These are phyloP conservation scores for Schizothorax lantsangensis DNA, from an alignment of 2,797 vertebrate genomes.

Conservation along the genomic window DNA sequence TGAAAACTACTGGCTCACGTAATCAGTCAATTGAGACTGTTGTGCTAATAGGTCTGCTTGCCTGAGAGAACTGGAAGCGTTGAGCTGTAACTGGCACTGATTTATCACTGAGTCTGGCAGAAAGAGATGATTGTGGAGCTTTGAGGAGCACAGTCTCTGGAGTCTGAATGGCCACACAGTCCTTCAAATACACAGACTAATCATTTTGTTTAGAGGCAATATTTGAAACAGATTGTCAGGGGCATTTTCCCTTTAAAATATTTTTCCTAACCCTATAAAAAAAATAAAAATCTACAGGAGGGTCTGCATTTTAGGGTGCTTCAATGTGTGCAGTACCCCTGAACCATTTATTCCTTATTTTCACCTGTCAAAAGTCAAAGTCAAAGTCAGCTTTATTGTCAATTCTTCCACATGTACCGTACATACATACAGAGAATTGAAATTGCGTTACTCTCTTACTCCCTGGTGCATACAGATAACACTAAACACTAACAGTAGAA, in stretches of 20 bases:
- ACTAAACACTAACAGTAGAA: no score
- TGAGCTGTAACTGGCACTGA: conserved; percentile 79
- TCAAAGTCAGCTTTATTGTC: no score
- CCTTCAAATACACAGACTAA: conserved; percentile 70
- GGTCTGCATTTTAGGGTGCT: background rate
- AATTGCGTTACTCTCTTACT: no score
- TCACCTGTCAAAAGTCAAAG: no score
- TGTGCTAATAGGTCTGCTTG: conserved; percentile 60
- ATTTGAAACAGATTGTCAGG: background rate
- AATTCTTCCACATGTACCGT: no score
- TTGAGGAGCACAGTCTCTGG: conserved; percentile 85
- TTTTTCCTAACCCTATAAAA: background rate
- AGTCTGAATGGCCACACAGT: conserved; percentile 82
- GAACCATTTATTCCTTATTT: background rate
- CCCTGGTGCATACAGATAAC: no score
- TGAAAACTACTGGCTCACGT: background rate
- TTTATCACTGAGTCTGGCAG: conserved; percentile 81
- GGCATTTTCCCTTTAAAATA: no score
- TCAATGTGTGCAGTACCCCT: background rate
- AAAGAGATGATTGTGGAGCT: conserved; percentile 75
- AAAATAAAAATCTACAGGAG: background rate
- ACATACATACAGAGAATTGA: no score
- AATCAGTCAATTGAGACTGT: background rate
- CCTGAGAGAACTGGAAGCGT: conserved; percentile 91
- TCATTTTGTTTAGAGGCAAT: background rate